A percentile compares a stretch with the other conserved stretches of the same genome.
phyloP scores from a whole-genome alignment of 2,888 invertebrate species.

The Leptinotarsa peninsularis region DNA sequence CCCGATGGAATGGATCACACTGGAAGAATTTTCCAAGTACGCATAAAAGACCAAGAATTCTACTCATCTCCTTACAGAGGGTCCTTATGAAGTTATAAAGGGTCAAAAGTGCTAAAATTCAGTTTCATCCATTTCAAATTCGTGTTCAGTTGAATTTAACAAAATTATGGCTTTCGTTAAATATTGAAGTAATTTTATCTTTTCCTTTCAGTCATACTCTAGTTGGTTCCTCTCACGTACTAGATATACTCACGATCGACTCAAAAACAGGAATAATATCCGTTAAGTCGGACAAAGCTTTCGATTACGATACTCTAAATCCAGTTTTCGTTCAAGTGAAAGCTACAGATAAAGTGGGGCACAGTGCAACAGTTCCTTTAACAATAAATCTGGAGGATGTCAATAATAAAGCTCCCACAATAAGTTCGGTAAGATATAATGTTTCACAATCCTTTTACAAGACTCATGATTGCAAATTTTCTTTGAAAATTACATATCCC shows the following conservation, averaged over 20 bases:
- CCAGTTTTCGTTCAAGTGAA: conserved; percentile 67
- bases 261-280: conserved; percentile 70
- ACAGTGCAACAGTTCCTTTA: conserved; percentile 70
- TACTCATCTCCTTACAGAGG: no score
- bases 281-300: conserved; percentile 69
- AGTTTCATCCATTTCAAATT: no score
- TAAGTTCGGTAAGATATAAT: conserved; percentile 70
- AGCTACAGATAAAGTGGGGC: conserved; percentile 65
- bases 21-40: no score
- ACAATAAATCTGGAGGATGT: conserved; percentile 75
- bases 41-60: no score
- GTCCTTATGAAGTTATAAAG: no score
- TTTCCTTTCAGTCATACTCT: conserved; percentile 68
- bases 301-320: conserved; percentile 74
- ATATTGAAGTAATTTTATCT: background rate
- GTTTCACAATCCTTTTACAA: no score
- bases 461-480: no score
- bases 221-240: conserved; percentile 66
- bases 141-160: no score
- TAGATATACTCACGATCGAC: conserved; percentile 66
- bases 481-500: no score
- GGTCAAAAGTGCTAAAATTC: no score
- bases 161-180: no score
- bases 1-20: no score
- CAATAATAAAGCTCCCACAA: conserved; percentile 79